Evolutionary conservation across 1,140 invertebrate species (phyloP).

Genomic region (Tetramorium simillimum): DNA sequence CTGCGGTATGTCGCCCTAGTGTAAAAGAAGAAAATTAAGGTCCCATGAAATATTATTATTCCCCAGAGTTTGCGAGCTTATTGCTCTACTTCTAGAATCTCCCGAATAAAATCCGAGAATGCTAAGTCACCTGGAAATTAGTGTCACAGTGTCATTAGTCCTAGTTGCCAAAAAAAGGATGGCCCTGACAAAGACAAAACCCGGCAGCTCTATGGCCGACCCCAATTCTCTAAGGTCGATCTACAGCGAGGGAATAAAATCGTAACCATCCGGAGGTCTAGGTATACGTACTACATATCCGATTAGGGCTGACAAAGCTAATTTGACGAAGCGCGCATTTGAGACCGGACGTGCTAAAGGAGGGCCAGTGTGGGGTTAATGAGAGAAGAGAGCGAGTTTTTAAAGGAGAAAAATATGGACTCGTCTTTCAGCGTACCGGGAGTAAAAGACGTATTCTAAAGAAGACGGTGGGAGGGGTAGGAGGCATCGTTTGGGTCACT

Average conservation of each 20-base stretch:
- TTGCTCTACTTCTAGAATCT: background rate
- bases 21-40: background rate
- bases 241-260: background rate
- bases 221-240: constrained; percentile 38
- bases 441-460: constrained; percentile 33
- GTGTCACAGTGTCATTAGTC: constrained; percentile 36
- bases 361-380: background rate
- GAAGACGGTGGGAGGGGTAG: background rate
- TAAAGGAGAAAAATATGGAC: background rate
- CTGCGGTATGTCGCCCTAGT: background rate
- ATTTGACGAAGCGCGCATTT: constrained; percentile 59
- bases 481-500: background rate
- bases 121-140: constrained; percentile 46
- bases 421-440: background rate
- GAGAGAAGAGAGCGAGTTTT: background rate
- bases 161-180: constrained; percentile 33
- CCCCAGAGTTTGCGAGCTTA: background rate
- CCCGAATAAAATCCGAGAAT: constrained; percentile 2
- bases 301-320: constrained; percentile 67
- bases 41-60: background rate
- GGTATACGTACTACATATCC: constrained; percentile 15
- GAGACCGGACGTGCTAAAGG: constrained; percentile 36
- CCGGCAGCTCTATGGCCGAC: background rate
- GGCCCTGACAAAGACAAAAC: constrained; percentile 41
- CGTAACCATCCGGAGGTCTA: background rate